Evolutionary conservation across 2,797 vertebrate species (phyloP).

Genomic region (Basileuterus tristriatus): DNA sequence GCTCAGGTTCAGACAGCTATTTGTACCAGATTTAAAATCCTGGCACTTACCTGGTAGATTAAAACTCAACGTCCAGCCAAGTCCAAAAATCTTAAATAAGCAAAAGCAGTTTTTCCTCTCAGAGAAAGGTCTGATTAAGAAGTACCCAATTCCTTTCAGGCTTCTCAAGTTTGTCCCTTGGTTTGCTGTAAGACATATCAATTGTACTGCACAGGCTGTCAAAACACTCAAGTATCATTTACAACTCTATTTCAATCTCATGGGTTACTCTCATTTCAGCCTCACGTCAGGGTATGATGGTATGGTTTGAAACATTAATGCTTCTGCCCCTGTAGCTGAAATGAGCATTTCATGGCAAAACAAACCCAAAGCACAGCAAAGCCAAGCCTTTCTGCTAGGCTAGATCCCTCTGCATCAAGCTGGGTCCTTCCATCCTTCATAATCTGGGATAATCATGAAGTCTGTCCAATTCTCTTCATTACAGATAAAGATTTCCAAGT

Average conservation of each 20-base stretch:
- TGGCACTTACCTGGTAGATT: background rate
- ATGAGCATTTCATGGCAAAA: background rate
- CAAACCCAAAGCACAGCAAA: background rate
- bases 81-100: background rate
- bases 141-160: background rate
- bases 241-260: background rate
- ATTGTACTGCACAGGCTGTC: background rate
- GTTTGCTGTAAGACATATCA: rapidly evolving
- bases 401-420: background rate
- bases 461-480: background rate
- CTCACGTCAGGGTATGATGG: background rate
- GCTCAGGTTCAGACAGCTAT: background rate
- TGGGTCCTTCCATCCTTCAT: background rate
- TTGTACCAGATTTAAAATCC: background rate
- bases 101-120: background rate
- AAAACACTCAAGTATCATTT: background rate
- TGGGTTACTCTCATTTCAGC: background rate
- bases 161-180: background rate
- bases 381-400: background rate
- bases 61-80: background rate
- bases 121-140: background rate
- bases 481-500: background rate
- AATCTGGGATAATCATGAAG: background rate
- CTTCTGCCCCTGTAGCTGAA: background rate
- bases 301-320: background rate